Conservation (phyloP, 2,888 invertebrate species). For the Sphecodes monilicornis region DNA sequence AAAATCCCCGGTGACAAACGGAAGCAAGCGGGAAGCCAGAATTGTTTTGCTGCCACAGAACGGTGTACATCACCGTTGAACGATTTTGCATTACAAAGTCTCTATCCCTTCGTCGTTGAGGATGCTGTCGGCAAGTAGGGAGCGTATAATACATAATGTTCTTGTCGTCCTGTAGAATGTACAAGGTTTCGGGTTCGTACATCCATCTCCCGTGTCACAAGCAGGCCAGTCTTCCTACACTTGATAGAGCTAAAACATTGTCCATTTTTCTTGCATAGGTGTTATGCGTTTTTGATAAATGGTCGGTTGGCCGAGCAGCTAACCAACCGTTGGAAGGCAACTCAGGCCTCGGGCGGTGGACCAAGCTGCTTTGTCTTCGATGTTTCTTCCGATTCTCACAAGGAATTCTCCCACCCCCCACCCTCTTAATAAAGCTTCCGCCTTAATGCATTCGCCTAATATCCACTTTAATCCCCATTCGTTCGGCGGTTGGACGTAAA, state of each 20-base stretch:
- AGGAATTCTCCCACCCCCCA: background rate
- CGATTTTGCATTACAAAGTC: constrained; percentile 59
- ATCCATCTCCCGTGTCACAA: constrained; percentile 80
- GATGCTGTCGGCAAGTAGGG: constrained; percentile 58
- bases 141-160: constrained; percentile 77
- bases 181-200: constrained; percentile 75
- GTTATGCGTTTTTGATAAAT: constrained; percentile 78
- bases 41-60: background rate
- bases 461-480: constrained; percentile 58
- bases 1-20: background rate
- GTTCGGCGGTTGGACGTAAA: constrained; percentile 53
- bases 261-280: constrained; percentile 80
- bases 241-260: constrained; percentile 74
- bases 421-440: constrained; percentile 28
- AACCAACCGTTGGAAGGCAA: constrained; percentile 21
- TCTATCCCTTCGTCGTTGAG: constrained; percentile 56
- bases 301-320: constrained; percentile 60
- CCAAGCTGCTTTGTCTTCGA: constrained; percentile 30
- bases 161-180: constrained; percentile 73
- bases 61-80: constrained; percentile 42
- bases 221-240: constrained; percentile 72
- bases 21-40: background rate
- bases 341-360: background rate
- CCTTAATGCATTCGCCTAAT: constrained; percentile 43
- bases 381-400: constrained; percentile 24